Evolutionary conservation across 2,113 vertebrate genomes (phyloP).

Genomic region (Hiodon alosoides): DNA sequence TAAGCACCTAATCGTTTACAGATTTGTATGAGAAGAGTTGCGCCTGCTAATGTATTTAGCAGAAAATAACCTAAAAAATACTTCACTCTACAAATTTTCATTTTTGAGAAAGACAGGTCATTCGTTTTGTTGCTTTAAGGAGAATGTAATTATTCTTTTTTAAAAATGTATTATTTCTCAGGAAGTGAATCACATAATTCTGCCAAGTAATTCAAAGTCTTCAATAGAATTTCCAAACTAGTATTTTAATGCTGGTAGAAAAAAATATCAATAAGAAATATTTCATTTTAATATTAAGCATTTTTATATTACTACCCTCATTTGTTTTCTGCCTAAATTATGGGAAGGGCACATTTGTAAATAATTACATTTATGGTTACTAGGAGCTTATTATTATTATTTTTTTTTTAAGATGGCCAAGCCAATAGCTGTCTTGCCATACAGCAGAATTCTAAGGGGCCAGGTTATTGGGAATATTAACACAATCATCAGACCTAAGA

Average conservation of each 20-base stretch:
- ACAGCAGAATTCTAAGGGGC: too few species aligned
- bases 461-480: background rate
- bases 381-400: too few species aligned
- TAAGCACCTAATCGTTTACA: conserved; percentile 55
- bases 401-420: too few species aligned
- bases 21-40: conserved; percentile 46
- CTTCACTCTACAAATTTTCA: conserved; percentile 41
- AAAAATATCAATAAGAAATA: too few species aligned
- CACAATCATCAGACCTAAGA: background rate
- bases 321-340: too few species aligned
- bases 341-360: too few species aligned
- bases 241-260: background rate
- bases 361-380: too few species aligned
- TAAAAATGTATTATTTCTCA: conserved; percentile 44
- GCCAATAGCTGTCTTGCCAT: too few species aligned
- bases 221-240: conserved; percentile 28
- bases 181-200: conserved; percentile 47
- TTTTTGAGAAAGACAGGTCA: conserved; percentile 45
- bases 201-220: conserved; percentile 36
- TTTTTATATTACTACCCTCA: too few species aligned
- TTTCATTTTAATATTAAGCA: too few species aligned
- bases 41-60: conserved; percentile 54
- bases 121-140: conserved; percentile 56
- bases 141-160: conserved; percentile 54
- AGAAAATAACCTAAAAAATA: conserved; percentile 51